phyloP scores from a whole-genome alignment of 2,797 vertebrate genomes.

The Helicolenus hilgendorfi region DNA sequence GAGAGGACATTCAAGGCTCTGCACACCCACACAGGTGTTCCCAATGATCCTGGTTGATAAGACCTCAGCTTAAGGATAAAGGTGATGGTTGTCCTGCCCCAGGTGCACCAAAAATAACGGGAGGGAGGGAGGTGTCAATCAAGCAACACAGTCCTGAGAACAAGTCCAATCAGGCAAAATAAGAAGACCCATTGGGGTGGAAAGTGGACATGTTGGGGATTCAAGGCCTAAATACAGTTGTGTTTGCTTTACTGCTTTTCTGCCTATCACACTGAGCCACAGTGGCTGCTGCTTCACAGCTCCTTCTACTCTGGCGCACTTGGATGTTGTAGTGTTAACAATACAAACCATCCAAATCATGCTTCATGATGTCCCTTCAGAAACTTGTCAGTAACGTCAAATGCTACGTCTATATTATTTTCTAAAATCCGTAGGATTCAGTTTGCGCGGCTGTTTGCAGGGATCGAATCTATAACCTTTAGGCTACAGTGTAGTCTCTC shows the following conservation, averaged over 20 bases:
- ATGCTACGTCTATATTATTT: background rate
- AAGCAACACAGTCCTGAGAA: background rate
- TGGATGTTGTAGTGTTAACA: background rate
- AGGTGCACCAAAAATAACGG: background rate
- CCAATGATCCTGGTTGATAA: background rate
- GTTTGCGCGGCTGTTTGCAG: background rate
- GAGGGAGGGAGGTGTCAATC: background rate
- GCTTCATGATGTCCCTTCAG: background rate
- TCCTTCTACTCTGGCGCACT: background rate
- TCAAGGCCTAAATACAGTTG: background rate
- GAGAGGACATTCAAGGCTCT: background rate
- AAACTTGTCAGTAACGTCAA: background rate
- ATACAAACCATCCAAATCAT: too few species aligned
- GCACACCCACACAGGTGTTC: background rate
- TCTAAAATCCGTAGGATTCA: background rate
- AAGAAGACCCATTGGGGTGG: background rate
- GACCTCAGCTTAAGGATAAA: background rate
- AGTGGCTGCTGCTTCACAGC: background rate
- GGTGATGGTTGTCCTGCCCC: background rate
- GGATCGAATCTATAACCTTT: slow-evolving; percentile 35
- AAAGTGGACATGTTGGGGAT: background rate
- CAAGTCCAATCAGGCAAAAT: background rate
- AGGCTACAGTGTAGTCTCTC: background rate
- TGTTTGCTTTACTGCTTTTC: background rate
- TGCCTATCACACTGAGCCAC: background rate